Conservation (phyloP, 2,113 vertebrate species). For the Petaurus breviceps region DNA sequence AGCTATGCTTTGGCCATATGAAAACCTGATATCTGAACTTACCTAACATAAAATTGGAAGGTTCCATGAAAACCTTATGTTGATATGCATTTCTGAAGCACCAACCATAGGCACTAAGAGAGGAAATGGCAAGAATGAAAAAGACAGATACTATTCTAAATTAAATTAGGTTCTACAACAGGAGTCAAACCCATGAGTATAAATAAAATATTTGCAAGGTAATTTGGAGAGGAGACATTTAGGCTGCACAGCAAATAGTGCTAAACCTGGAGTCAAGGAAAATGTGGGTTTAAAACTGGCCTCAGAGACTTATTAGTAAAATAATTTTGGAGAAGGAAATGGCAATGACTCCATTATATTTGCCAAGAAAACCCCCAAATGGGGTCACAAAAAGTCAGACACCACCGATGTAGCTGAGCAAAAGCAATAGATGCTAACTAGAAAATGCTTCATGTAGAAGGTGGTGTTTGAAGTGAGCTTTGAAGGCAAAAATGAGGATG, state of each 20-base stretch:
- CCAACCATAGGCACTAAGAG: background rate
- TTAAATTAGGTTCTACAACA: background rate
- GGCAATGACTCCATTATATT: background rate
- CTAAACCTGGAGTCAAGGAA: background rate
- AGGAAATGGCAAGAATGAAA: background rate
- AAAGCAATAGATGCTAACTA: too few species aligned
- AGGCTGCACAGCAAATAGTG: background rate
- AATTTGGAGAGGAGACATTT: background rate
- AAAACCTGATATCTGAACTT: background rate
- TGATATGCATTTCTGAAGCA: background rate
- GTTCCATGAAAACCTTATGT: background rate
- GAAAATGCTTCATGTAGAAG: too few species aligned
- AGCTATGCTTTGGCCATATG: background rate
- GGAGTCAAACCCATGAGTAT: background rate
- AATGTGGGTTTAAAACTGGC: background rate
- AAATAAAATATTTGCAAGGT: background rate
- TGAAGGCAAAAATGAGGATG: background rate
- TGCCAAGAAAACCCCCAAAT: background rate
- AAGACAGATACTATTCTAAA: background rate
- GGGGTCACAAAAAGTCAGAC: too few species aligned
- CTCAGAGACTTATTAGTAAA: background rate
- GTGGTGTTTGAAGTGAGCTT: too few species aligned
- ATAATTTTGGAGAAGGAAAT: background rate
- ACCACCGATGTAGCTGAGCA: too few species aligned
- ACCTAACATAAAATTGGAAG: too few species aligned